Evolutionary conservation across 2,797 vertebrate genomes (phyloP), one percentile per base, ranked within the genome.

Genomic region (Danio jaintianensis): DNA sequence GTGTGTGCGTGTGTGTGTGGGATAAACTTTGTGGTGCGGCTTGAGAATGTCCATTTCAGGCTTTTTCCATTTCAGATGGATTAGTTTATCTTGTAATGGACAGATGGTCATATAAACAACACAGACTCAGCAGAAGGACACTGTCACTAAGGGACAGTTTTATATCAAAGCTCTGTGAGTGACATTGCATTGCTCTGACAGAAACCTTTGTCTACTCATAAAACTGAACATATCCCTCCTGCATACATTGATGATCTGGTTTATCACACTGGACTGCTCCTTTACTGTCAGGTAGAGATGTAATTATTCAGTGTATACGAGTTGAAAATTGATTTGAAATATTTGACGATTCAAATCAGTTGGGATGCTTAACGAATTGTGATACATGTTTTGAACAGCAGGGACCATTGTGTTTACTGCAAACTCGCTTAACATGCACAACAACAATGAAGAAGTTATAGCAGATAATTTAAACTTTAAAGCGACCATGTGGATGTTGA

Each of bases 61-160:
- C 45, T 71, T 55, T 76, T 45, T 16, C 16, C 10, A 70, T 70
- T 70, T 62, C 38, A 71, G 45, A 71, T 70, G 77, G 77, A 79
- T 79, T 79, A 43, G 67, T 79, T 79, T 63, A 79, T 63, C 77
- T 77, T 63, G 20, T 71, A 63, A 79, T 71, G 58, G 77, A 79
- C 77, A 79, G 77, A 79, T 79, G 77, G 67, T 55, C 38, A 53
- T 63, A 59, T 69, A 71, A 79, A 71, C 47, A 63, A 66, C 61
- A 22, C 36, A 20, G n/a, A 53, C 59, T 63, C 56, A 50, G 29
- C 73, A 42, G 9, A 75, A 47, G n/a, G 20, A 13, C 45, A 20
- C 45, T 5, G 11, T n/a, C 58, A 48, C 58, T 75, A 67, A 66
- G 45, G 42, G 22, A 58, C 63, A 48, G 59, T 53, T 40, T 53